Conservation (phyloP, 2,888 invertebrate species). For the Drosophila affinis region DNA sequence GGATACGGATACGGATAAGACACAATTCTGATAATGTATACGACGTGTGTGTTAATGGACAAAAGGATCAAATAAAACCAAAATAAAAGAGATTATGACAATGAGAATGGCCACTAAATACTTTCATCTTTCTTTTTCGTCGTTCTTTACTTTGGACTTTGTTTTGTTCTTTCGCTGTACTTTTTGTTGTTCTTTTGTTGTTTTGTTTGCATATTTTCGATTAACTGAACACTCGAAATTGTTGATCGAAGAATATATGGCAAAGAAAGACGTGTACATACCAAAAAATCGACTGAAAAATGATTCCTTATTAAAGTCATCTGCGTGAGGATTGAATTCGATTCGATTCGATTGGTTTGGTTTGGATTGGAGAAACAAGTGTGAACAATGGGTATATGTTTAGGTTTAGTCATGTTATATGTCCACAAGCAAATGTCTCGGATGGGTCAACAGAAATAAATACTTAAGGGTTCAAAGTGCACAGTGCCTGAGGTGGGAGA, state of each 20-base stretch:
- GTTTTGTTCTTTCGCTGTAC: neutral
- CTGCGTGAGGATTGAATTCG: slow-evolving; percentile 61
- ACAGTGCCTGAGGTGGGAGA: slow-evolving; percentile 7
- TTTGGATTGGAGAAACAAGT: slow-evolving; percentile 44
- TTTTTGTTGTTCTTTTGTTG: neutral
- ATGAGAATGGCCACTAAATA: slow-evolving; percentile 18
- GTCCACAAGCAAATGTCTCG: slow-evolving; percentile 23
- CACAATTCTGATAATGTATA: slow-evolving; percentile 18
- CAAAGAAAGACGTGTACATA: slow-evolving; percentile 56
- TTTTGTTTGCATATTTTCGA: slow-evolving; percentile 24
- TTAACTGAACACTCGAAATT: slow-evolving; percentile 73
- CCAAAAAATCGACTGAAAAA: slow-evolving; percentile 76
- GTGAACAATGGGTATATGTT: slow-evolving; percentile 28
- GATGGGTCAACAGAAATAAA: slow-evolving; percentile 8
- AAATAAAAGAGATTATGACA: slow-evolving; percentile 11
- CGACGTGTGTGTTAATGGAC: slow-evolving; percentile 41
- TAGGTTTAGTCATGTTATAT: slow-evolving; percentile 26
- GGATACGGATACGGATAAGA: slow-evolving; percentile 9
- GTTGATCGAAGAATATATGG: slow-evolving; percentile 27
- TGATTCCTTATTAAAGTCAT: slow-evolving; percentile 74
- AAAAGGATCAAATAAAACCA: slow-evolving; percentile 23
- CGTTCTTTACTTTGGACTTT: neutral
- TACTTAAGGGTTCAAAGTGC: slow-evolving; percentile 1
- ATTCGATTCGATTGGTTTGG: slow-evolving; percentile 9
- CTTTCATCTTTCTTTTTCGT: slow-evolving; percentile 3